These are phyloP conservation scores for Malurus leucopterus DNA, from an alignment of 2,797 vertebrate species.

Conservation along the genomic window DNA sequence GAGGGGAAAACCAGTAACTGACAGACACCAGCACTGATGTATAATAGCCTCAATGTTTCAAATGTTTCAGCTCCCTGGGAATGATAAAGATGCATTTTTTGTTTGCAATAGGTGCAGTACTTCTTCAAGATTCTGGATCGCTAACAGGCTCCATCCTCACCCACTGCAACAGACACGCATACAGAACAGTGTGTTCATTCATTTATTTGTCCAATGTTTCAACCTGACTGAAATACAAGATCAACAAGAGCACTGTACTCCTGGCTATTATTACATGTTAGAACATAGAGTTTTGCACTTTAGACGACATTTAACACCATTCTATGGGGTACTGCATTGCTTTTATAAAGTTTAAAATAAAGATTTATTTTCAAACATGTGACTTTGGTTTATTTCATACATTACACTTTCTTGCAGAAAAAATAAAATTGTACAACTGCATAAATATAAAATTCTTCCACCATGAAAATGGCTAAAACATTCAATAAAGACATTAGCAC, in stretches of 20 bases:
- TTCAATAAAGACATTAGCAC: slow-evolving; percentile 94
- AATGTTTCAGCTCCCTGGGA: accelerated
- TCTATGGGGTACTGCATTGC: slow-evolving; percentile 92
- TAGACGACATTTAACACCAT: slow-evolving; percentile 91
- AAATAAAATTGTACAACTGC: slow-evolving; percentile 99
- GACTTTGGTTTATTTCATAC: slow-evolving; percentile 98
- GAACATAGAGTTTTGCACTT: slow-evolving; percentile 91
- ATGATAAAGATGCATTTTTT: neutral
- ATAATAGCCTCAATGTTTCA: accelerated
- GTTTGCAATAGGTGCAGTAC: slow-evolving; percentile 85
- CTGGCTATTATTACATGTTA: slow-evolving; percentile 89
- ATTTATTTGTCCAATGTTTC: slow-evolving; percentile 95
- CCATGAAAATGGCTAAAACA: slow-evolving; percentile 99
- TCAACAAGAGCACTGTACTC: slow-evolving; percentile 87
- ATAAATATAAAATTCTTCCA: slow-evolving; percentile 99
- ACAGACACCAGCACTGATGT: accelerated
- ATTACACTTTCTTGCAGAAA: slow-evolving; percentile 93
- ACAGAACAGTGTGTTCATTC: slow-evolving; percentile 73
- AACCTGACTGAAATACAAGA: slow-evolving; percentile 94
- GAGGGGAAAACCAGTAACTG: neutral
- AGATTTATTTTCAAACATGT: slow-evolving; percentile 91
- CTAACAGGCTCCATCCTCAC: slow-evolving; percentile 42
- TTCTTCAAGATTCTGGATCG: slow-evolving; percentile 95
- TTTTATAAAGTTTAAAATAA: slow-evolving; percentile 88
- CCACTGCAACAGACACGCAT: neutral